Base-by-base conservation (phyloP, 1,140 invertebrate species). In the Ceratina japonica region DNA sequence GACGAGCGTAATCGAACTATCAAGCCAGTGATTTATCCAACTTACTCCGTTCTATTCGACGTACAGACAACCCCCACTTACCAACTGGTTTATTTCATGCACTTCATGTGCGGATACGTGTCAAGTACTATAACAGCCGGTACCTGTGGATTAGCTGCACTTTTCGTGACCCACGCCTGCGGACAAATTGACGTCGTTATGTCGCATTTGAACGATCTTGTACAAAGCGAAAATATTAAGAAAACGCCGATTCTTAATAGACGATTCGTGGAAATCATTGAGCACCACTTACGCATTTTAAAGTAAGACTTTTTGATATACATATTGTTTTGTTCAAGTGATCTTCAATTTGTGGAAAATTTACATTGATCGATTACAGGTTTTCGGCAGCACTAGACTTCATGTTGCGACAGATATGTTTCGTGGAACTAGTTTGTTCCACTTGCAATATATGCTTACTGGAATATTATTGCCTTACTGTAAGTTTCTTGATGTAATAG, bases 111-210 rank as follows among this genome's bases (percentile, higher is more conserved):
- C 7, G 86, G 78, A 3, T 66, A 89, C 18, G 59, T 89, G 0
- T 82, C 80, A 71, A 87, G 86, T 58, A 81, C 75, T 2, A 79
- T 86, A 12, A 86, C 89, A 0, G 81, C 82, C 18, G 86, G 77
- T 0, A 73, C 82, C 0, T 89, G 82, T 56, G 85, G 86, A 37
- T 56, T 90, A 0, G 80, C 85, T 0, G 87, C 88, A 10, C 74
- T 86, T n/a, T 89, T 87, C 37, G 85, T 87, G 0, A 88, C 86
- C 10, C 90, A 90, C 27, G 79, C 71, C 5, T 89, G 83, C 22
- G 87, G 88, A 4, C 87, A 89, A 51, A 51, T 86, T 10, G 54
- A 80, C 8, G 83, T 89, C 22, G 69, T 86, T 1, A 79, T 85
- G 3, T 20, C 27, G 1, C 51, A 69, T 31, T 31, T 89, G 18